Conservation (phyloP, 1,140 invertebrate species). For the Magallana gigas region DNA sequence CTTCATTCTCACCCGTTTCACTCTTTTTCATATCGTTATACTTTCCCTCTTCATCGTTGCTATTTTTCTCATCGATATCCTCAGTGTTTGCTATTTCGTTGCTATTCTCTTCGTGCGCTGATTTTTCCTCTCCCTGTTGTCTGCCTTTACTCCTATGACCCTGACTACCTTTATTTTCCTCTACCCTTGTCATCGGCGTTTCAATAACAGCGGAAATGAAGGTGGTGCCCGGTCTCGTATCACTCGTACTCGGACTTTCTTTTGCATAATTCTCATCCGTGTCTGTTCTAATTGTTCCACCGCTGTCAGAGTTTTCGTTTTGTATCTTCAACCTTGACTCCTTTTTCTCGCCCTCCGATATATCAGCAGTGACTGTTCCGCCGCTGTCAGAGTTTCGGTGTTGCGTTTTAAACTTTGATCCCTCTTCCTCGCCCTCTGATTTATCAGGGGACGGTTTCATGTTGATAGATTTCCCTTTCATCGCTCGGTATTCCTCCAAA, state of each 20-base stretch:
- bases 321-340: not conserved
- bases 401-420: not conserved
- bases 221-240: not conserved
- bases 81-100: too few relatives aligned
- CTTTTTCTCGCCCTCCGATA: too few relatives aligned
- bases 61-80: too few relatives aligned
- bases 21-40: too few relatives aligned
- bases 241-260: not conserved
- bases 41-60: too few relatives aligned
- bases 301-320: not conserved
- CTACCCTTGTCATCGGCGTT: not conserved
- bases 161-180: not conserved
- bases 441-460: not conserved
- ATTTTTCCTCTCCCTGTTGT: too few relatives aligned
- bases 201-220: not conserved
- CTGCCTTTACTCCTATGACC: too few relatives aligned
- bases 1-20: not conserved
- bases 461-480: constrained; percentile 6
- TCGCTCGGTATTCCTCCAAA: not conserved
- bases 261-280: not conserved
- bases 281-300: too few relatives aligned
- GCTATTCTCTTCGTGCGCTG: too few relatives aligned
- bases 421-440: too few relatives aligned
- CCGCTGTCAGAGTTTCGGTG: not conserved
- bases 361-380: not conserved